A percentile compares a stretch with the other conserved stretches of the same genome.
Evolutionary conservation across 2,113 vertebrate species (phyloP).

Genomic region (Meleagris gallopavo): DNA sequence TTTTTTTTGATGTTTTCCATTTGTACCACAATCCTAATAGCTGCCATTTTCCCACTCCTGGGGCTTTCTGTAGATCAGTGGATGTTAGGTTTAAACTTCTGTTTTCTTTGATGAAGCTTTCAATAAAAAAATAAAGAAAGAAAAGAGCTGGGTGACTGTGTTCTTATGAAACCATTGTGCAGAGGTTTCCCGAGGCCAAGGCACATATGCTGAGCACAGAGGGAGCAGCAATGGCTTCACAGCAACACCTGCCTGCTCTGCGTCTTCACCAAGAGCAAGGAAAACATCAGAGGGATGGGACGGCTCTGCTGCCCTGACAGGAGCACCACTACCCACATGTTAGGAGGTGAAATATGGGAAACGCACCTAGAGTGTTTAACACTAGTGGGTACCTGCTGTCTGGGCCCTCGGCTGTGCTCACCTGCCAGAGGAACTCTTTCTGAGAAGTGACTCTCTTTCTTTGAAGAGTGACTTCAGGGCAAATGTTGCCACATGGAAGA

Average conservation of each 20-base stretch:
- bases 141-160: slow-evolving; percentile 51
- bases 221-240: not conserved
- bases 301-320: not conserved
- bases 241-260: not conserved
- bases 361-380: not conserved
- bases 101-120: slow-evolving; percentile 99
- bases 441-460: not conserved
- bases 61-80: slow-evolving; percentile 97
- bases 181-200: not conserved
- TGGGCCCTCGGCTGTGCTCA: not conserved
- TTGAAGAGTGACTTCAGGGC: slow-evolving; percentile 13
- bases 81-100: slow-evolving; percentile 96
- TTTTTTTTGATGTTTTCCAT: slow-evolving; percentile 80
- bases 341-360: not conserved
- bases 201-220: not conserved
- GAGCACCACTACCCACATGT: not conserved
- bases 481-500: not conserved
- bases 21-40: slow-evolving; percentile 88
- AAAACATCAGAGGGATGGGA: not conserved
- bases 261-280: not conserved
- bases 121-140: slow-evolving; percentile 91
- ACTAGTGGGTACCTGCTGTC: not conserved
- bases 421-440: not conserved
- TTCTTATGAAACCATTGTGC: slow-evolving; percentile 47
- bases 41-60: slow-evolving; percentile 90